Conservation (phyloP, 2,888 invertebrate species). For the Anoplius nigerrimus region DNA sequence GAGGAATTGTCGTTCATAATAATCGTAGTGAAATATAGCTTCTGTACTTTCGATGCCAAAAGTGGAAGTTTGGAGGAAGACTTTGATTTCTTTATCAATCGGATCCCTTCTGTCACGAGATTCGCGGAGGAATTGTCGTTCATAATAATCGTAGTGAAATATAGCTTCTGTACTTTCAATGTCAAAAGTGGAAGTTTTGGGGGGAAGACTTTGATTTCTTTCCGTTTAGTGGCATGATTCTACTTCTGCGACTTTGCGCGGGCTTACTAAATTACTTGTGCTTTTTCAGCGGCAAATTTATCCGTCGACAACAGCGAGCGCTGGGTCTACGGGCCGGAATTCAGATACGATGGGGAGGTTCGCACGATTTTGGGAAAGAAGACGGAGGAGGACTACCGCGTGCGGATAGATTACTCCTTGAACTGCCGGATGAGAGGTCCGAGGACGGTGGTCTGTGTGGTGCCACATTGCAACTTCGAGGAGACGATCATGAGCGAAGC, state of each 20-base stretch:
- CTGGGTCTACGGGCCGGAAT: conserved; percentile 2
- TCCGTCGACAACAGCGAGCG: not conserved
- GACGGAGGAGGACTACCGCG: not conserved
- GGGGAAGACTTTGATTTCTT: too few relatives aligned
- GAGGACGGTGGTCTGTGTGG: not conserved
- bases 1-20: too few relatives aligned
- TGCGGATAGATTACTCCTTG: not conserved
- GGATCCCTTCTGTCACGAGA: not conserved
- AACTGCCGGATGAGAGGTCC: not conserved
- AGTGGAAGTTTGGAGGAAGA: too few relatives aligned
- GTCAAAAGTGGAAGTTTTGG: too few relatives aligned
- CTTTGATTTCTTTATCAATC: not conserved
- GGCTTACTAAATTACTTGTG: not conserved
- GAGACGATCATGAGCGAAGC: too few relatives aligned
- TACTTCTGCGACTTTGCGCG: too few relatives aligned
- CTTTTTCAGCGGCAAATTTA: conserved; percentile 18
- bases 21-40: too few relatives aligned
- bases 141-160: too few relatives aligned
- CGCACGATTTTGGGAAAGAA: not conserved
- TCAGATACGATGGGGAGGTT: not conserved
- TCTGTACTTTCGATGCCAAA: too few relatives aligned
- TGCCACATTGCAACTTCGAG: not conserved
- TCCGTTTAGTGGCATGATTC: too few relatives aligned
- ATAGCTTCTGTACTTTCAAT: too few relatives aligned
- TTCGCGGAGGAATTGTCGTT: too few relatives aligned